Base-by-base conservation (phyloP, 1,140 invertebrate species). In the Platyscapa corneri region DNA sequence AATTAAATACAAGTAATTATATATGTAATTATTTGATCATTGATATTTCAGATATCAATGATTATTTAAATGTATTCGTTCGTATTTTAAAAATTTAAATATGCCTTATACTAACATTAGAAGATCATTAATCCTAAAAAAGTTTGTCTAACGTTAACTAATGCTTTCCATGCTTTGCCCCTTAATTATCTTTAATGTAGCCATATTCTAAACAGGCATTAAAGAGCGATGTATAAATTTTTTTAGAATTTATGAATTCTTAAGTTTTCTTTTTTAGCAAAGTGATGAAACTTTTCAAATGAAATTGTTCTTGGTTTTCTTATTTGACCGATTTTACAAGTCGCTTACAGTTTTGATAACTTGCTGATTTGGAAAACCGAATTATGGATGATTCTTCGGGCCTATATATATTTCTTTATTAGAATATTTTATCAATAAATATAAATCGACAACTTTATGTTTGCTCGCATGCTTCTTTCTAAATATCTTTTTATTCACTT, bases 241-340 rank as follows among this genome's bases (percentile, higher is more conserved):
- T n/a, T n/a, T 74, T 0, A 23, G 37, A 65, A 60, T 79, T 79
- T 79, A 79, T 65, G 60, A 82, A 82, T 70, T 65, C 23, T 16
- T 53, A 82, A 72, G 46, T 82, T 82, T 77, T n/a, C 49, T 30
- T 49, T 77, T 42, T n/a, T 42, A n/a, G 64, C 16, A 7, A 23
- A 64, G 56, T 39, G 42, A 30, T 14, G 27, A 60, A 83, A 83
- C 72, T 83, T 83, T 83, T 83, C 82, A 83, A 83, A 83, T 83
- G 37, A 83, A 56, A 76, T 83, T 83, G 60, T 78, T 78, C 83
- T 84, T 84, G 72, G 76, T 78, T 77, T 70, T 84, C 53, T 60
- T 76, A 30, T 75, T 30, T 32, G 75, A 83, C 34, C 56, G 39
- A 12, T 67, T 84, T 32, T 65, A 77, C 75, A 78, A 76, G 74